Base-by-base conservation (phyloP, 2,888 invertebrate species). In the Meiosimyza platycephala region DNA sequence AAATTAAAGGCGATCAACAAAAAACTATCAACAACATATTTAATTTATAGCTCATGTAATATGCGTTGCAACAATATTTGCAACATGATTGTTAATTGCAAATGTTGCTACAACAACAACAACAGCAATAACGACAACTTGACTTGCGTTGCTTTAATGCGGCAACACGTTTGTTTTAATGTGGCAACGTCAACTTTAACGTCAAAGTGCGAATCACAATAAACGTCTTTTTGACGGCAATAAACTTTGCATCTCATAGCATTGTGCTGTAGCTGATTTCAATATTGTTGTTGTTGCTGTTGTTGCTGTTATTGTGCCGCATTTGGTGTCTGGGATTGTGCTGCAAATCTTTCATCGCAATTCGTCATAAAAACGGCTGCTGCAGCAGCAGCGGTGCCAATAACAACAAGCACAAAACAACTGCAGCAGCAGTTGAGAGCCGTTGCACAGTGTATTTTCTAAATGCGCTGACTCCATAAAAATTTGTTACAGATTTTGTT, bases 41-140 rank as follows among this genome's bases (percentile, higher is more conserved):
- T 66, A 72, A 51, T 65, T 59, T 70, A 64, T 70, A 70, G 78
- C 79, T 77, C 79, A 82, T 82, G 82, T 81, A 82, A 82, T 80
- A 40, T 51, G 18, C 51, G 22, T 60, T 50, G 50, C 16, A 57
- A 55, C 52, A 15, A 59, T 28, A n/a, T 33, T 15, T 28, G 47
- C 57, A 47, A 16, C 22, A n/a, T 47, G 16, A 18, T 52, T 63
- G 18, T 40, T 16, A 63, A 64, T 47, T 67, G 65, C 62, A 55
- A 15, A 63, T 55, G 57, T 65, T 73, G 68, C 63, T 63, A 59
- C 64, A 48, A 55, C 63, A 65, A 55, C 63, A 65, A 55, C 59
- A 69, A 48, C 50, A 55, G 51, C 54, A 22, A 54, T 55, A 66
- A 51, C 33, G 15, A 65, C 9, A 22, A 11, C 47, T 3, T 33